These are phyloP conservation scores for Coregonus clupeaformis DNA, from an alignment of 2,113 vertebrate genomes.

Conservation along the genomic window DNA sequence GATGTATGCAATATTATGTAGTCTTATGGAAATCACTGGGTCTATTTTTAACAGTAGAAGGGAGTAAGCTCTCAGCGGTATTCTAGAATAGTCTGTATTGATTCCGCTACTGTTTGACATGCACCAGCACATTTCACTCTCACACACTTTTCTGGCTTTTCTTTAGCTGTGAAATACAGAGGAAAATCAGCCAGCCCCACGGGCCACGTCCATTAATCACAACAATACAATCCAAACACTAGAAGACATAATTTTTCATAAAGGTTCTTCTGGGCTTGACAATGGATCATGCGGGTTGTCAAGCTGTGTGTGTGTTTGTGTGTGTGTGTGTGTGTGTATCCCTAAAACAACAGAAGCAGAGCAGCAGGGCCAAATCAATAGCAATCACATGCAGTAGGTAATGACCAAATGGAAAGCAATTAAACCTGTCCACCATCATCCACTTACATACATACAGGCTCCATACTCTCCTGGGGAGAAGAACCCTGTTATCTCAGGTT, in stretches of 20 bases:
- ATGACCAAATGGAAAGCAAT: slow-evolving; percentile 46
- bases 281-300: slow-evolving; percentile 5
- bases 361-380: slow-evolving; percentile 40
- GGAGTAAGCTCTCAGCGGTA: background rate
- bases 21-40: background rate
- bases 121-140: background rate
- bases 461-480: too few species aligned
- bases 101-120: background rate
- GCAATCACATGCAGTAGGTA: slow-evolving; percentile 40
- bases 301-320: background rate
- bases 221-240: background rate
- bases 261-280: background rate
- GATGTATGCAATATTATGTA: background rate
- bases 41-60: background rate
- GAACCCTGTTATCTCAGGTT: too few species aligned
- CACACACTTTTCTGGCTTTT: background rate
- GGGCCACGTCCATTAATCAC: too few species aligned
- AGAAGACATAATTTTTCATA: background rate
- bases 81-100: background rate
- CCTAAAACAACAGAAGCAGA: slow-evolving; percentile 12
- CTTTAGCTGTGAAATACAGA: background rate
- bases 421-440: slow-evolving; percentile 18
- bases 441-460: slow-evolving; percentile 10
- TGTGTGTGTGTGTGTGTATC: background rate
- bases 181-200: too few species aligned